phyloP scores from a whole-genome alignment of 2,888 invertebrate genomes.

The Lobophora halterata region DNA sequence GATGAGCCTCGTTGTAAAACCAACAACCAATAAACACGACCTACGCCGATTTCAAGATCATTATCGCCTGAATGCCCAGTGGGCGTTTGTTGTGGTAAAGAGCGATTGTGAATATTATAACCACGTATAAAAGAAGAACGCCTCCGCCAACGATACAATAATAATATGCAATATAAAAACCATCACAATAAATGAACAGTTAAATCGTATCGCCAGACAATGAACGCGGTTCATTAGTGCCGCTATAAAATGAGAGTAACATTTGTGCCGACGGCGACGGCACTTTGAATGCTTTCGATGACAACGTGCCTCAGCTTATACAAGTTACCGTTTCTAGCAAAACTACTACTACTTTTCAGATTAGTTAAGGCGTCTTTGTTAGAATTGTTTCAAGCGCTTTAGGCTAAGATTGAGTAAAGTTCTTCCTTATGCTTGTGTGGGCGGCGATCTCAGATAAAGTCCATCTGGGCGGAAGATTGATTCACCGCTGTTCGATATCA shows the following conservation, averaged over 20 bases:
- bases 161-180: slow-evolving; percentile 48
- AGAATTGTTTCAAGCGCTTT: slow-evolving; percentile 34
- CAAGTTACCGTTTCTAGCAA: slow-evolving; percentile 30
- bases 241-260: slow-evolving; percentile 55
- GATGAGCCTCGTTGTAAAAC: slow-evolving; percentile 39
- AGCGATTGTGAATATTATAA: slow-evolving; percentile 68
- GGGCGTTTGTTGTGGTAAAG: slow-evolving; percentile 60
- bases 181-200: slow-evolving; percentile 62
- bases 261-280: slow-evolving; percentile 48
- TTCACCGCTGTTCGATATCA: slow-evolving; percentile 67
- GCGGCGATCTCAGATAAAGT: slow-evolving; percentile 66
- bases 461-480: slow-evolving; percentile 66
- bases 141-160: slow-evolving; percentile 42
- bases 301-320: slow-evolving; percentile 47
- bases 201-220: slow-evolving; percentile 59
- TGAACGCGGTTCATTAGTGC: slow-evolving; percentile 63
- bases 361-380: slow-evolving; percentile 10
- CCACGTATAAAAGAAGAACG: slow-evolving; percentile 46
- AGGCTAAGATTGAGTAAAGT: slow-evolving; percentile 48
- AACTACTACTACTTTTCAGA: too few species aligned
- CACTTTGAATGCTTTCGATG: slow-evolving; percentile 52
- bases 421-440: slow-evolving; percentile 49
- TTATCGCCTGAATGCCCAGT: slow-evolving; percentile 61
- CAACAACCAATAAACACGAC: slow-evolving; percentile 65
- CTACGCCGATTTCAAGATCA: slow-evolving; percentile 73